Evolutionary conservation across 2,113 vertebrate genomes (phyloP).

Genomic region (Callipepla squamata): DNA sequence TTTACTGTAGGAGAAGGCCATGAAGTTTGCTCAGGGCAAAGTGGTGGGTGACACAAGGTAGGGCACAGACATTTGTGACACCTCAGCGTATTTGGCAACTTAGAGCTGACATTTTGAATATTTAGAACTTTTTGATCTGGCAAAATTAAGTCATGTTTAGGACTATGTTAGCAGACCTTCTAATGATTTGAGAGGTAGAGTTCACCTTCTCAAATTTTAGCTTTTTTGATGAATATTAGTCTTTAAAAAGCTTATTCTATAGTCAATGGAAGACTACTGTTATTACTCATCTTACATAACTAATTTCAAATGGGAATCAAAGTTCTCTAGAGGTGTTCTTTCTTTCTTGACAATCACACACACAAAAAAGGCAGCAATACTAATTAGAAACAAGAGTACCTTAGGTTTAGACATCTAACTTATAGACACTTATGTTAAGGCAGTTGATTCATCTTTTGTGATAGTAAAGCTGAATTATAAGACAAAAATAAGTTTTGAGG

Average conservation of each 20-base stretch:
- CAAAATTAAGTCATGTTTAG: background rate
- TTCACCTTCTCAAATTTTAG: background rate
- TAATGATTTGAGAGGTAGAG: background rate
- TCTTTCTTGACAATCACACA: background rate
- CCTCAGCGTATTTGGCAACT: background rate
- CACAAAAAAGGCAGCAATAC: background rate
- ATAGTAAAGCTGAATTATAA: background rate
- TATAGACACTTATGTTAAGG: background rate
- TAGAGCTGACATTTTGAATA: background rate
- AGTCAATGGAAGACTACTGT: background rate
- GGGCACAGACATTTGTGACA: background rate
- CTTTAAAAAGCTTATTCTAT: background rate
- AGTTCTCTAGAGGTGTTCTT: background rate
- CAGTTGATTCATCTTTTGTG: background rate
- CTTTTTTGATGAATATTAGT: background rate
- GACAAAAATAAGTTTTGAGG: background rate
- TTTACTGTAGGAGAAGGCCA: background rate
- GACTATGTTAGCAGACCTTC: background rate
- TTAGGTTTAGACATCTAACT: background rate
- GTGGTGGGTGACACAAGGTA: background rate
- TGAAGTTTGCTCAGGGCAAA: fast-evolving
- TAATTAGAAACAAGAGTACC: background rate
- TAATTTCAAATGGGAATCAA: background rate
- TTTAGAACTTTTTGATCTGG: background rate
- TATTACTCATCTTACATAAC: background rate